Evolutionary conservation across 2,797 vertebrate species (phyloP).

Genomic region (Brachyalestes nurse): DNA sequence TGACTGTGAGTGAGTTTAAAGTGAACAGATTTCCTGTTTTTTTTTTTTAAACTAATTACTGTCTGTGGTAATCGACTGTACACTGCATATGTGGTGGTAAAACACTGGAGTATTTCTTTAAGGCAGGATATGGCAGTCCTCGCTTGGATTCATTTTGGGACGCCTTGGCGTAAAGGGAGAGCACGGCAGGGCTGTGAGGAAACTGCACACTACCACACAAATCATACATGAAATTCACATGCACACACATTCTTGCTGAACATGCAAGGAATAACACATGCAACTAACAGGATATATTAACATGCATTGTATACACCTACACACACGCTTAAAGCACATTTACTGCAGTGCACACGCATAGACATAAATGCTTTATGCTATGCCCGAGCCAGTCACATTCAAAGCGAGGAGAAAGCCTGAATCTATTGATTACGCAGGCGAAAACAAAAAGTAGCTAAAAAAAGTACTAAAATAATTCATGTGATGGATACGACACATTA

Average conservation of each 20-base stretch:
- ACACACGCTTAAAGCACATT: background rate
- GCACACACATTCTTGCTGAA: background rate
- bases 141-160: background rate
- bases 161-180: background rate
- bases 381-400: background rate
- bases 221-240: background rate
- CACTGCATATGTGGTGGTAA: background rate
- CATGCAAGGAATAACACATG: background rate
- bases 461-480: conserved; percentile 1
- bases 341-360: background rate
- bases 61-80: background rate
- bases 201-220: conserved; percentile 3
- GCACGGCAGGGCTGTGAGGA: background rate
- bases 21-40: background rate
- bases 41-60: background rate
- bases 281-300: background rate
- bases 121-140: background rate
- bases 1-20: background rate
- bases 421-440: background rate
- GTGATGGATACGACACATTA: conserved; percentile 3
- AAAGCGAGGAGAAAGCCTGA: background rate
- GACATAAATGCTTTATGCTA: conserved; percentile 9
- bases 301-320: background rate
- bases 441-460: background rate
- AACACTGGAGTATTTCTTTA: background rate